These are phyloP conservation scores for Bhutanitis thaidina DNA, from an alignment of 2,888 invertebrate genomes.

Conservation along the genomic window DNA sequence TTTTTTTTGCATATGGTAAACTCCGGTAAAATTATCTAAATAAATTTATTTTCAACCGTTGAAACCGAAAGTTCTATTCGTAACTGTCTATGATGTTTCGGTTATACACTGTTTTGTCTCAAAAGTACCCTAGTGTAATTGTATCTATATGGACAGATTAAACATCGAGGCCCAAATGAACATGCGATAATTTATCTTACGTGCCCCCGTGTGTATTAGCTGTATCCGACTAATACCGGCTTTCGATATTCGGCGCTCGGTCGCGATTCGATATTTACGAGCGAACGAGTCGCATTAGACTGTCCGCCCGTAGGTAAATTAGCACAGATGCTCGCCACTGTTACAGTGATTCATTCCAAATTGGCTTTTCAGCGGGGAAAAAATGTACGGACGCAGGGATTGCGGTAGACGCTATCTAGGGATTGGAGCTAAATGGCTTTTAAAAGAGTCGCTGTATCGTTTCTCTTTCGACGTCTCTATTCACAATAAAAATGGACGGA, in stretches of 20 bases:
- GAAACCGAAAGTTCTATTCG: too few species aligned
- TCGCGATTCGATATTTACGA: constrained; percentile 77
- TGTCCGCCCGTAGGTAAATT: constrained; percentile 80
- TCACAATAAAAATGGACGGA: constrained; percentile 27
- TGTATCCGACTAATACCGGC: constrained; percentile 79
- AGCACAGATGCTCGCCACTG: constrained; percentile 78
- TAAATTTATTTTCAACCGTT: too few species aligned
- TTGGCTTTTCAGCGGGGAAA: constrained; percentile 76
- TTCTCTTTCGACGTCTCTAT: constrained; percentile 35
- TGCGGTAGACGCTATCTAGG: constrained; percentile 67
- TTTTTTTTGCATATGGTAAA: too few species aligned
- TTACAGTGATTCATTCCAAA: constrained; percentile 79
- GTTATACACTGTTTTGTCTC: constrained; percentile 17
- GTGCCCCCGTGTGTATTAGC: constrained; percentile 78
- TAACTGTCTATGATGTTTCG: too few species aligned
- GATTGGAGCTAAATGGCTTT: constrained; percentile 66
- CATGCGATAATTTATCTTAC: constrained; percentile 76
- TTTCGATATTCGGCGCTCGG: constrained; percentile 78
- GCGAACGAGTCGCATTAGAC: constrained; percentile 75
- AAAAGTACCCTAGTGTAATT: constrained; percentile 49
- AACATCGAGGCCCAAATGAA: constrained; percentile 77
- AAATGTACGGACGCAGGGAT: constrained; percentile 42
- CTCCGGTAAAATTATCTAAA: too few species aligned
- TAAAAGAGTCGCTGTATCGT: constrained; percentile 60
- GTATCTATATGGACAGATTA: constrained; percentile 72